Base-by-base conservation (phyloP, 2,797 vertebrate species). In the Falco concolor region DNA sequence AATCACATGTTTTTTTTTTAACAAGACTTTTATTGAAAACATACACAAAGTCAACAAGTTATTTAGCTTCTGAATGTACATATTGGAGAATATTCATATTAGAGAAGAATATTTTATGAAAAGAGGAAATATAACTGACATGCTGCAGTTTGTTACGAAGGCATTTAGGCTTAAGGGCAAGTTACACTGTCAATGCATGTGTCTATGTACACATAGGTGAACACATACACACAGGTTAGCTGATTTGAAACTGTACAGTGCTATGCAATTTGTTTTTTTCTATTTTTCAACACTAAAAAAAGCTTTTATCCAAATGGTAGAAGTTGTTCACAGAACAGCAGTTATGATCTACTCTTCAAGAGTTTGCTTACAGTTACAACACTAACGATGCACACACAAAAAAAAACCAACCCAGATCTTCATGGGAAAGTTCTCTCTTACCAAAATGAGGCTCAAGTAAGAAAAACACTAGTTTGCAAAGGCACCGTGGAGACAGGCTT, bases 401-500 rank as follows among this genome's bases (percentile, higher is more conserved):
- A 2, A 64, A 40, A 40, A 57, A 0, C 1, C 68, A 36, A 36
- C 61, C 91, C 54, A 93, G 84, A 85, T 92, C 69, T 75, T 95
- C 90, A 65, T 20, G 76, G 94, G 82, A 49, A 97, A 92, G 83
- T 96, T 96, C 90, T 94, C 93, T 97, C 95, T 97, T 95, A 97
- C 85, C 96, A 94, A 97, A 96, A 84, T 30, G 89, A 97, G 96
- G 91, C 70, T 97, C 91, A 95, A 96, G 94, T 96, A 98, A 97
- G 98, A 98, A 98, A 98, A 97, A 95, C 89, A 94, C 91, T 96
- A 72, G 95, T 97, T 97, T 98, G 92, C 95, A 96, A 98, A 98
- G 98, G 98, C 98, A 98, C 98, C 95, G 94, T 97, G 98, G 98
- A 98, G 98, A 98, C 98, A 98, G 98, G 97, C 97, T 96, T 98